Conservation (phyloP, 2,113 vertebrate genomes). For the Anhinga anhinga region DNA sequence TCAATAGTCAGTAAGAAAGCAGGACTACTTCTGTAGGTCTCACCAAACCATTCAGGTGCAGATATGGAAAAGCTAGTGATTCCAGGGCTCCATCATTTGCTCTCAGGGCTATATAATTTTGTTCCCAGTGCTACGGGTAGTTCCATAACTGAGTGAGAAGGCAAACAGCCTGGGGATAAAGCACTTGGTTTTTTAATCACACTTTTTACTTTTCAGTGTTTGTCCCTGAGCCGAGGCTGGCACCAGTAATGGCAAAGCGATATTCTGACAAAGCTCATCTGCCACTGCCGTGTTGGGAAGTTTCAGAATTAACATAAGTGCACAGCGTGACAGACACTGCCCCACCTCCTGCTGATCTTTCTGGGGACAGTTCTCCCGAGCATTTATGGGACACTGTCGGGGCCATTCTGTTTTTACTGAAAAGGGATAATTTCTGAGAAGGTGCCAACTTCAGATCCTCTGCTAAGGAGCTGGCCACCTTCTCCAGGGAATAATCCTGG, state of each 20-base stretch:
- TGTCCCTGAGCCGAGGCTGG: neutral
- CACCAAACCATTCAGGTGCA: neutral
- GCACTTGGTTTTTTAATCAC: neutral
- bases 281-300: neutral
- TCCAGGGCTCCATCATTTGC: neutral
- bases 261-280: neutral
- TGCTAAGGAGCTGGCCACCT: neutral
- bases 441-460: neutral
- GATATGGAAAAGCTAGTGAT: neutral
- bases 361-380: neutral
- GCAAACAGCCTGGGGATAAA: neutral
- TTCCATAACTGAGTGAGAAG: neutral
- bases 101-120: neutral
- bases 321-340: fast-evolving
- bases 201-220: neutral
- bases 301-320: neutral
- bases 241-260: neutral
- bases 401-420: neutral
- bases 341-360: neutral
- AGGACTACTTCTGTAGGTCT: neutral
- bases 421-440: neutral
- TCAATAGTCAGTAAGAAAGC: neutral
- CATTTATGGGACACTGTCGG: neutral
- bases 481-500: neutral
- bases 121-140: neutral